Evolutionary conservation across 2,888 invertebrate genomes (phyloP), one percentile per base, ranked within the genome.

Genomic region (Brachycybe producta): DNA sequence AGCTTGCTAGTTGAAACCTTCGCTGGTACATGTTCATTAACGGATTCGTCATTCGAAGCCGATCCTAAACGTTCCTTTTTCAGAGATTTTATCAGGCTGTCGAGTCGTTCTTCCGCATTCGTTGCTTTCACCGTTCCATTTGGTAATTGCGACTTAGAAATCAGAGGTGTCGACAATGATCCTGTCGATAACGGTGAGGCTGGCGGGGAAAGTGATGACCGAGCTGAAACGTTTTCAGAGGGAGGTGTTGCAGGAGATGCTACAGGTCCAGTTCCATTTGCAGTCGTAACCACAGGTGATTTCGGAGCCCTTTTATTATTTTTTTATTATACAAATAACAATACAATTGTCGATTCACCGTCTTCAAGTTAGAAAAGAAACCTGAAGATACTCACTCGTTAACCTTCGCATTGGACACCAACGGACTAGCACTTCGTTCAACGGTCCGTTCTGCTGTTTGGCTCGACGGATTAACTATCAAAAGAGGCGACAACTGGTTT

Each of bases 41-140:
- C 21, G 11, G 45, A 46, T 19, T 53, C 50, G 11, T 53, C 53
- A 28, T 19, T 27, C 4, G 24, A 26, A 5, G 47, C 38, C 15
- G 46, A 40, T 27, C 41, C 58, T 13, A 57, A 57, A 13, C 57
- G 58, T 65, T 80, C 82, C 68, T 82, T 82, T 51, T 79, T 78
- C 60, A 82, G 70, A 60, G 79, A 81, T 66, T 83, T 84, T 55
- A 86, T 75, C 51, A 86, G 72, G 57, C 79, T 79, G 67, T 86
- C 85, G 58, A 86, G 61, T 28, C 73, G 63, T 55, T 74, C 76
- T 65, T 77, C 72, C 60, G 76, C 71, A 49, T 68, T 61, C 24
- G 59, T 53, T 34, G 43, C 41, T 49, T 55, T 56, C 51, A 50
- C 51, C 24, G 49, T 23, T n/a, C 55, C 52, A n/a, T 57, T 57